These are phyloP conservation scores for Nyctibius grandis DNA, from an alignment of 2,797 vertebrate species.

Conservation along the genomic window DNA sequence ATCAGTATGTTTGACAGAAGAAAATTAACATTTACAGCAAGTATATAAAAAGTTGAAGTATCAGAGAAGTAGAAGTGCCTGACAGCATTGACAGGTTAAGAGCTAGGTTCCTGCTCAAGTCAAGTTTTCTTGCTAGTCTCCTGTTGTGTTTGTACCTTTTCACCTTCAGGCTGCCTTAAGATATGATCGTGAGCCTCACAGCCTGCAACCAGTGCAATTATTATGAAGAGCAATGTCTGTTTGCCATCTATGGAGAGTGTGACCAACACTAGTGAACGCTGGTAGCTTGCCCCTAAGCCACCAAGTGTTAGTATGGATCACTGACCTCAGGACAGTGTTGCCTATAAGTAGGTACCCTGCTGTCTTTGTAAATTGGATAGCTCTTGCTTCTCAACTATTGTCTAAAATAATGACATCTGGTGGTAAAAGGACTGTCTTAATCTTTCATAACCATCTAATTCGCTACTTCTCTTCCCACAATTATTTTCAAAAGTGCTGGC, in stretches of 20 bases:
- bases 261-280: background rate
- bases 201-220: background rate
- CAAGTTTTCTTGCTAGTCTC: background rate
- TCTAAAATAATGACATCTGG: background rate
- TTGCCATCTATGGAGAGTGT: background rate
- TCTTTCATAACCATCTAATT: background rate
- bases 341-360: background rate
- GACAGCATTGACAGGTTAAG: background rate
- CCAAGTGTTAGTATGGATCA: rapidly evolving
- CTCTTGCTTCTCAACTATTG: background rate
- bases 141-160: background rate
- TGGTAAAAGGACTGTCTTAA: background rate
- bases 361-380: background rate
- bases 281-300: background rate
- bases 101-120: background rate
- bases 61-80: background rate
- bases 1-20: background rate
- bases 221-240: background rate
- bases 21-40: background rate
- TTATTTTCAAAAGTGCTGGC: background rate
- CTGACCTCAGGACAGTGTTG: background rate
- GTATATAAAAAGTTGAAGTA: background rate
- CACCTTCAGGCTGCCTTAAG: background rate
- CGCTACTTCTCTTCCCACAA: background rate
- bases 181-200: background rate